These are phyloP conservation scores for Drosophila burlai DNA, from an alignment of 1,140 invertebrate species.

Conservation along the genomic window DNA sequence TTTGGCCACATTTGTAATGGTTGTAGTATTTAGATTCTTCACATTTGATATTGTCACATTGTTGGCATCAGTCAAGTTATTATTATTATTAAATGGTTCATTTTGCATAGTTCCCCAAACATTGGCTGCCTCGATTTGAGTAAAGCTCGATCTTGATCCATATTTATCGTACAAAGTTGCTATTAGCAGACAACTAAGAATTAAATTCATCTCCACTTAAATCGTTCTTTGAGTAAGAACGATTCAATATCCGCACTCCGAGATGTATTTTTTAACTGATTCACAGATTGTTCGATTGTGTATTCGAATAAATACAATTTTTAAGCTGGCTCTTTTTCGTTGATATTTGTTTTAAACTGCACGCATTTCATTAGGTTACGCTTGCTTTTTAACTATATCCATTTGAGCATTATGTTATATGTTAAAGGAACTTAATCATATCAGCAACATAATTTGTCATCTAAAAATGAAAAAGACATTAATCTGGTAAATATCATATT, in stretches of 20 bases:
- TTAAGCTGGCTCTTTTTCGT: not conserved
- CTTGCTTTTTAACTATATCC: not conserved
- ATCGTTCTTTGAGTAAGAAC: conserved; percentile 31
- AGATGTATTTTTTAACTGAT: not conserved
- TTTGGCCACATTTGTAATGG: conserved; percentile 70
- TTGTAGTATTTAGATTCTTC: conserved; percentile 54
- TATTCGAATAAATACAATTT: not conserved
- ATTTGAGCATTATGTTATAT: conserved; percentile 1
- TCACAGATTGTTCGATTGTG: conserved; percentile 7
- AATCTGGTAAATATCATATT: not conserved
- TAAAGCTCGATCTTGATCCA: conserved; percentile 11
- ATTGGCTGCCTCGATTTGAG: conserved; percentile 21
- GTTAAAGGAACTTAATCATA: conserved; percentile 16
- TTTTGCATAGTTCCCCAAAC: conserved; percentile 14
- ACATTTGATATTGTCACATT: conserved; percentile 36
- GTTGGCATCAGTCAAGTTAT: conserved; percentile 40
- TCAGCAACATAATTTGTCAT: conserved; percentile 4
- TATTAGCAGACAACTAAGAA: conserved; percentile 59
- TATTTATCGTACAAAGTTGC: conserved; percentile 37
- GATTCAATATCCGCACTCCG: conserved; percentile 5
- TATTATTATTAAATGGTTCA: conserved; percentile 19
- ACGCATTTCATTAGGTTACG: not conserved
- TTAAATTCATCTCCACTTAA: conserved; percentile 59
- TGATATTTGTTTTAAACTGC: conserved; percentile 1
- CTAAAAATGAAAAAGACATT: conserved; percentile 1